A percentile compares a stretch with the other conserved stretches of the same genome.
Evolutionary conservation across 2,888 invertebrate species (phyloP).

Genomic region (Dexiosoma caninum): DNA sequence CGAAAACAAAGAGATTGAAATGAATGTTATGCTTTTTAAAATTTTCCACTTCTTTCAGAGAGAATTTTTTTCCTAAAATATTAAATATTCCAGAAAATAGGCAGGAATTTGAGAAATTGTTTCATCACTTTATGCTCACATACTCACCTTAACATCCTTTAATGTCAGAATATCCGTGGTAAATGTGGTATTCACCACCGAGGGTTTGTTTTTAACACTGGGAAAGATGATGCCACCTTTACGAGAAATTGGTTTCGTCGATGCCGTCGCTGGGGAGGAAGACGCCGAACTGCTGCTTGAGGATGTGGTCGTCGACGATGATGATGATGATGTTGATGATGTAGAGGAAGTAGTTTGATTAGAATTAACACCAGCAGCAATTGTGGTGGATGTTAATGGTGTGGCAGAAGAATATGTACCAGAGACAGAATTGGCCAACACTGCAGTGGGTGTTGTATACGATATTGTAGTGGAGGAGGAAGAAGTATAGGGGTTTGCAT

Average conservation of each 20-base stretch:
- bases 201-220: constrained; percentile 93
- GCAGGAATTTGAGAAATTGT: too few relatives aligned
- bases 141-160: constrained; percentile 90
- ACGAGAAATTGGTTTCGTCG: constrained; percentile 79
- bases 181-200: constrained; percentile 90
- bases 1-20: too few relatives aligned
- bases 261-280: constrained; percentile 67
- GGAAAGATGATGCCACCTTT: constrained; percentile 94
- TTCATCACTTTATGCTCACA: background rate
- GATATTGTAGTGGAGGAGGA: constrained; percentile 28
- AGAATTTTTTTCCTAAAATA: too few relatives aligned
- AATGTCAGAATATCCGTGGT: constrained; percentile 86
- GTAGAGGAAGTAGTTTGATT: constrained; percentile 63
- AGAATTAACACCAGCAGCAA: constrained; percentile 74
- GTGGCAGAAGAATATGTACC: constrained; percentile 64
- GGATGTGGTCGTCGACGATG: constrained; percentile 40
- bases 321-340: constrained; percentile 56
- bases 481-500: background rate
- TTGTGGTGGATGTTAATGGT: constrained; percentile 68
- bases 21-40: too few relatives aligned
- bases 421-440: constrained; percentile 64
- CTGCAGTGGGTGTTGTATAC: constrained; percentile 50
- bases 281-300: constrained; percentile 65
- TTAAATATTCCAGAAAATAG: too few relatives aligned
- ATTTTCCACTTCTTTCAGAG: too few relatives aligned